phyloP scores from a whole-genome alignment of 2,797 vertebrate genomes.

The Ibycter americanus region DNA sequence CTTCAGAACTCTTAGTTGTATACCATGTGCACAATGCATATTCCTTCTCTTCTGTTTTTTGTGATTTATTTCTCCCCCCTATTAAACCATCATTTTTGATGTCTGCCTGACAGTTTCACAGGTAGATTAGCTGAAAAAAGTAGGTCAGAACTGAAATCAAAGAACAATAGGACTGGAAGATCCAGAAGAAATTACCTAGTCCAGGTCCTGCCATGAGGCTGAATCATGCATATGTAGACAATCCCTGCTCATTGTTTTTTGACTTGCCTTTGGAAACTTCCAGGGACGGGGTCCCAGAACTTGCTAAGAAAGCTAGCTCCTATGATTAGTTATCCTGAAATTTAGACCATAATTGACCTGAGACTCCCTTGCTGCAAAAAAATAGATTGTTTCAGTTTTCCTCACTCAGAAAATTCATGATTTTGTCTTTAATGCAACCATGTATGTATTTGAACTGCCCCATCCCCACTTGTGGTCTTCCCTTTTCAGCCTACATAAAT shows the following conservation, averaged over 20 bases:
- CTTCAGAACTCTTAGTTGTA: neutral
- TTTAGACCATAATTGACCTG: neutral
- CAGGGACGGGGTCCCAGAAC: neutral
- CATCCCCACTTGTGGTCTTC: neutral
- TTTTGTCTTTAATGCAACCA: neutral
- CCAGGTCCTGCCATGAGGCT: neutral
- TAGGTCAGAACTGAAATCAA: conserved; percentile 21
- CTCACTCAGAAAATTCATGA: neutral
- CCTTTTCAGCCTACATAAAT: neutral
- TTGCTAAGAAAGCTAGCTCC: neutral
- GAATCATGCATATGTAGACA: neutral
- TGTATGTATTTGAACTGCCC: neutral
- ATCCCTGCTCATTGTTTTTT: neutral
- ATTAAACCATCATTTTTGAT: neutral
- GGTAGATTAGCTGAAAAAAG: neutral
- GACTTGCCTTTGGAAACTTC: neutral
- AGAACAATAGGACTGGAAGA: neutral
- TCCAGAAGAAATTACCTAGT: neutral
- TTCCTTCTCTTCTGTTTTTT: neutral
- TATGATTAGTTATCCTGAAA: neutral
- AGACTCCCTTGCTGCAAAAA: neutral
- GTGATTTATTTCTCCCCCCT: neutral
- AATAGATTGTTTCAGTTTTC: neutral
- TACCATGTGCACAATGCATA: neutral
- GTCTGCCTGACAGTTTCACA: neutral